Base-by-base conservation (phyloP, 2,113 vertebrate genomes). In the Alexandromys fortis region DNA sequence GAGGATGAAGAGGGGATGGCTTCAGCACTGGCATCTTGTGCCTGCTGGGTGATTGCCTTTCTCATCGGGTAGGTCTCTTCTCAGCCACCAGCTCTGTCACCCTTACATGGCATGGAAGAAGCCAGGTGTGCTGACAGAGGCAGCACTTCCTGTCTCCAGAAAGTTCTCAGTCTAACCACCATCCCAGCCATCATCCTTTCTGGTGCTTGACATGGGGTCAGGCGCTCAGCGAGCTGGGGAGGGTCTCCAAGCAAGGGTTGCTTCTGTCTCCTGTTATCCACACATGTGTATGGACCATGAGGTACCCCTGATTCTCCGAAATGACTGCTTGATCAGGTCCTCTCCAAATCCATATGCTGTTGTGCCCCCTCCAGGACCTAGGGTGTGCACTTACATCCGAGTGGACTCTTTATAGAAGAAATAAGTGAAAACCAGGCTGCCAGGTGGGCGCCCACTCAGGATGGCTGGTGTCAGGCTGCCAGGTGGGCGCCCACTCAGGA, bases 191-290 rank as follows among this genome's bases (percentile, higher is more conserved):
- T 12, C 21, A 3, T n/a, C 49, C 22, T 86, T 68, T 30, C 67
- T 6, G 17, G 68, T 1, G 0, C 33, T 24, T n/a, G 21, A 2
- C 42, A 55, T 12, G 10, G 17, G 21, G 21, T 5, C 22, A n/a
- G 77, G 14, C 17, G 38, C 65, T 30, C 45, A 11, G 55, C 0
- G 65, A 67, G 30, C 22, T 11, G 47, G 33, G n/a, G 67, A 68
- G 52, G 9, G 10, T 33, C 42, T 5, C 5, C 5, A 13, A 35
- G 45, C 0, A 10, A 67, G 42, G 13, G 19, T 9, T 35, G 30
- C 42, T 61, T 42, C 58, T 30, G 24, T 77, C 65, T 30, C 65
- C 65, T 67, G 28, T 4, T 16, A 28, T 49, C 75, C 45, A 47
- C 26, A 47, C 22, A 16, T 77, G 45, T 78, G 79, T 21, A 12